Evolutionary conservation across 2,888 invertebrate genomes (phyloP), one percentile per base, ranked within the genome.

Genomic region (Mactromeris polynyma): DNA sequence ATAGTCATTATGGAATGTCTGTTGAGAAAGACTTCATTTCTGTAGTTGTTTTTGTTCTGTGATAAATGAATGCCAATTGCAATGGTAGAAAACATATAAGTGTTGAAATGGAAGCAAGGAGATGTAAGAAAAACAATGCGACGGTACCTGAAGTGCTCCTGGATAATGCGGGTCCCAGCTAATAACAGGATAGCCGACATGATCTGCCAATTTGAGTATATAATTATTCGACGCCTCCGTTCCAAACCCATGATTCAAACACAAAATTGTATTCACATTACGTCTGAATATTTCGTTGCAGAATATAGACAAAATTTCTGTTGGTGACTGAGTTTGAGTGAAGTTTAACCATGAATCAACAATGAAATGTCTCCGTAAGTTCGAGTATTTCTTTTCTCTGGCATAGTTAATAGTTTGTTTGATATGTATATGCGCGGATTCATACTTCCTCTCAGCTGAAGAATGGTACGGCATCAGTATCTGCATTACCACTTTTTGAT

Each of bases 131-230:
- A 46, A 17, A 46, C 3, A 46, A 46, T 17, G 46, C 11, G 2
- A 46, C 46, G 90, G 79, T 90, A 94, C 94, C 93, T 94, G 92
- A 82, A 93, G 83, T 2, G 94, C 93, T 46, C 93, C 91, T 1
- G 93, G 92, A 77, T 91, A 93, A 77, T 94, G 86, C 0, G 94
- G 93, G 78, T 94, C 93, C 94, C 94, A 94, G 33, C 93, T 93
- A 40, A 94, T 93, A 4, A 94, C 93, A 11, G 94, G 94, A 42
- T 92, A 92, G 79, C 93, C 93, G 11, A 94, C 83, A 64, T 90
- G 86, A 11, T 90, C 89, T 14, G 94, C 92, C 21, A 94, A 85
- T 80, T 91, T 88, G 54, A 93, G 80, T 21, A 94, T 92, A 83
- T 93, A 94, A 80, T 91, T 92, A 58, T 92, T 91, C 9, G 93